Conservation (phyloP, 2,797 vertebrate genomes). For the Gymnodraco acuticeps region DNA sequence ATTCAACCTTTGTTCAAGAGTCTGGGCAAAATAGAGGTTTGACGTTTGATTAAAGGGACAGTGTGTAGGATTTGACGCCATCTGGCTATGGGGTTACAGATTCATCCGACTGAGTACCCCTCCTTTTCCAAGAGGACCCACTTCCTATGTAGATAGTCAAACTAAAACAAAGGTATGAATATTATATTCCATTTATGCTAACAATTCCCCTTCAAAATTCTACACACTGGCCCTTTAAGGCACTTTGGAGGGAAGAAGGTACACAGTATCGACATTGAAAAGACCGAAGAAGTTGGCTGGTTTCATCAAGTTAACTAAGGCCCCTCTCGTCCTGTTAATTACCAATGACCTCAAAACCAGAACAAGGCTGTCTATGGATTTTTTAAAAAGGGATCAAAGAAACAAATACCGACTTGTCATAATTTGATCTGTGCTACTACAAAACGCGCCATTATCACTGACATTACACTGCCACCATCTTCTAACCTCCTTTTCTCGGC, state of each 20-base stretch:
- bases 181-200: no score
- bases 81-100: no score
- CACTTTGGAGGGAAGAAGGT: slow-evolving; percentile 47
- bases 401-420: slow-evolving; percentile 8
- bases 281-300: slow-evolving; percentile 1
- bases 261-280: slow-evolving; percentile 6
- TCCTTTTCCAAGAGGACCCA: no score
- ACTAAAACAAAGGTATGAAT: no score
- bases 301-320: slow-evolving; percentile 9
- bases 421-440: slow-evolving; percentile 19
- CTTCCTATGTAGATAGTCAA: no score
- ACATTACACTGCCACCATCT: neutral
- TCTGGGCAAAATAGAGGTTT: neutral
- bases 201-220: no score
- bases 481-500: slow-evolving; percentile 2
- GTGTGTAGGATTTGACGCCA: no score
- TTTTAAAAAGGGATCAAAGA: neutral
- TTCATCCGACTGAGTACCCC: no score
- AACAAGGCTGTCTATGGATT: slow-evolving; percentile 27
- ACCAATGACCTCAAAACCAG: slow-evolving; percentile 12
- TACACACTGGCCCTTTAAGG: slow-evolving; percentile 42
- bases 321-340: slow-evolving; percentile 5
- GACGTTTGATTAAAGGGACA: slow-evolving; percentile 3
- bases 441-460: slow-evolving; percentile 10
- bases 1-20: neutral